Conservation (phyloP, 2,113 vertebrate genomes). For the Nycticebus coucang region DNA sequence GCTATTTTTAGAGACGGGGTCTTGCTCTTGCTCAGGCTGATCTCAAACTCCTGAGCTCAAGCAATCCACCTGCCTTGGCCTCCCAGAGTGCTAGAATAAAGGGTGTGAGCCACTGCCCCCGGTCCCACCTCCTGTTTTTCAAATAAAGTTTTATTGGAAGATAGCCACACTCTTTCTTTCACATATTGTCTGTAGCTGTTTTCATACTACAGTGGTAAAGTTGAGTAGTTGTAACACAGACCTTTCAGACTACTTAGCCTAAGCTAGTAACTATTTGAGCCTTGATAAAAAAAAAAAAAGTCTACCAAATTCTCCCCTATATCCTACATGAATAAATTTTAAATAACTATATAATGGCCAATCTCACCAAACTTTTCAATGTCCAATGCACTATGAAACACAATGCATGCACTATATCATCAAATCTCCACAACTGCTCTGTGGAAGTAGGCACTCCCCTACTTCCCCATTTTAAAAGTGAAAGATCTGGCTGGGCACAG, state of each 20-base stretch:
- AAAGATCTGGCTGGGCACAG: not conserved
- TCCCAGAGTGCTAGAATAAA: too few relatives aligned
- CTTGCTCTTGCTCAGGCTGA: too few relatives aligned
- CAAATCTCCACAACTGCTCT: not conserved
- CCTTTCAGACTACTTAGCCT: not conserved
- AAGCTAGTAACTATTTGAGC: not conserved
- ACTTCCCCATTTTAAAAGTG: not conserved
- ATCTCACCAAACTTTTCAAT: not conserved
- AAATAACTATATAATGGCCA: not conserved
- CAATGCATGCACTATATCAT: not conserved
- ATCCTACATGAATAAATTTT: not conserved
- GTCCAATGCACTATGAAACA: not conserved
- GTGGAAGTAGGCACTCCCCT: not conserved
- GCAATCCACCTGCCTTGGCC: too few relatives aligned
- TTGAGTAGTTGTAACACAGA: not conserved
- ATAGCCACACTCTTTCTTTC: not conserved
- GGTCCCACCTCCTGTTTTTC: not conserved
- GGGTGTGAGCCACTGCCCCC: too few relatives aligned
- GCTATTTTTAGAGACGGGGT: too few relatives aligned
- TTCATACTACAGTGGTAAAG: not conserved
- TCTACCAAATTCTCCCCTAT: not conserved
- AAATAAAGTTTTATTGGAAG: conserved; percentile 52
- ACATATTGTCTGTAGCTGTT: not conserved
- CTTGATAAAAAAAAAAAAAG: not conserved
- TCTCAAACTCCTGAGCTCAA: too few relatives aligned